These are phyloP conservation scores for Lithobates pipiens DNA, from an alignment of 2,797 vertebrate species.

Conservation along the genomic window DNA sequence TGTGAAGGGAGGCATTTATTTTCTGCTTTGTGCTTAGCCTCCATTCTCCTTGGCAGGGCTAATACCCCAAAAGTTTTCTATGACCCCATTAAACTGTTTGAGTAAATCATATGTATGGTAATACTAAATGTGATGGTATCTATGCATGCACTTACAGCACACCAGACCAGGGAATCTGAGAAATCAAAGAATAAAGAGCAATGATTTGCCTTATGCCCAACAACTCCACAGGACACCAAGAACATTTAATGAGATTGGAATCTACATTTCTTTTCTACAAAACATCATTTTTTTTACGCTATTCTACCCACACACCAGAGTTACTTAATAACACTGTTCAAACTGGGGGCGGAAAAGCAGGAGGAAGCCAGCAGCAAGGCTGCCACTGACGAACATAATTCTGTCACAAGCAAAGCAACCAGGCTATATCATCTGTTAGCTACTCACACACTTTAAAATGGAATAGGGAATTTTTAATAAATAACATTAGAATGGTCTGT, in stretches of 20 bases:
- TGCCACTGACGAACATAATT: slow-evolving; percentile 45
- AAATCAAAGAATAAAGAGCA: background rate
- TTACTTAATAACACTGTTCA: slow-evolving; percentile 40
- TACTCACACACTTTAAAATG: background rate
- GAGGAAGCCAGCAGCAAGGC: slow-evolving; percentile 49
- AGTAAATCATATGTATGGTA: background rate
- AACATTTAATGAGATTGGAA: slow-evolving; percentile 31
- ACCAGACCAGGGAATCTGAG: background rate
- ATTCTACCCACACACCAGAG: slow-evolving; percentile 46
- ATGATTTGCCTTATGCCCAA: background rate
- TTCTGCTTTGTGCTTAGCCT: too few relatives aligned
- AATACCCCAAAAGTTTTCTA: too few relatives aligned
- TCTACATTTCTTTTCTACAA: slow-evolving; percentile 28
- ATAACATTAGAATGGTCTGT: background rate
- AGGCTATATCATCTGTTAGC: slow-evolving; percentile 40
- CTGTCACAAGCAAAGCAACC: slow-evolving; percentile 20
- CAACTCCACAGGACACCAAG: slow-evolving; percentile 8
- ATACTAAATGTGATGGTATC: background rate
- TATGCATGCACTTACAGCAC: background rate
- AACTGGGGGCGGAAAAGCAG: slow-evolving; percentile 41
- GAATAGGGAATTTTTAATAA: background rate
- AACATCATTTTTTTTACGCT: slow-evolving; percentile 24
- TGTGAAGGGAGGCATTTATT: too few relatives aligned
- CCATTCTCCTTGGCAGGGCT: too few relatives aligned
- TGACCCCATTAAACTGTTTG: too few relatives aligned